A percentile compares a stretch with the other conserved stretches of the same genome.
Conservation (phyloP, 1,140 invertebrate genomes). For the Lordiphosa stackelbergi region DNA sequence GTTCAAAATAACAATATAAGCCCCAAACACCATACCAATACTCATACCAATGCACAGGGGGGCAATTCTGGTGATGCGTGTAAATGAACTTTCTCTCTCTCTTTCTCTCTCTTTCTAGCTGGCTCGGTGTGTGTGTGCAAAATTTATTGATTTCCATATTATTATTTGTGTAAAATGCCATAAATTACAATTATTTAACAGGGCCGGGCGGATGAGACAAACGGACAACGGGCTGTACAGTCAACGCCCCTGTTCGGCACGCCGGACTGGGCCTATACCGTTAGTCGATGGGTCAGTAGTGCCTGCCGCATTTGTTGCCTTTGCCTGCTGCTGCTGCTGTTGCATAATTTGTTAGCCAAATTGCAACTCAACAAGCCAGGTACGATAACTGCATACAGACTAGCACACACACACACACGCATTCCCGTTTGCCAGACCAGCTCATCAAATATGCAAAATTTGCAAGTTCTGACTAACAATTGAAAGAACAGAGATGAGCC, state of each 20-base stretch:
- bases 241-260: constrained; percentile 33
- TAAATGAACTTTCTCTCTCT: constrained; percentile 36
- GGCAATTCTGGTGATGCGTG: neutral
- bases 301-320: constrained; percentile 13
- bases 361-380: constrained; percentile 68
- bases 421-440: constrained; percentile 5
- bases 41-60: neutral
- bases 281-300: constrained; percentile 59
- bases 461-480: constrained; percentile 35
- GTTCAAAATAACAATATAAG: constrained; percentile 53
- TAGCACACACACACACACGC: constrained; percentile 18
- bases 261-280: constrained; percentile 1
- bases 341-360: constrained; percentile 74
- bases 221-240: constrained; percentile 22
- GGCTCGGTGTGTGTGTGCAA: constrained; percentile 20
- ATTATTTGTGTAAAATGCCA: constrained; percentile 74
- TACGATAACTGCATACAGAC: constrained; percentile 26
- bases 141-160: constrained; percentile 75
- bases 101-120: too few species aligned
- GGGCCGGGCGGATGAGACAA: constrained; percentile 28
- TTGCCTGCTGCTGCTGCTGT: constrained; percentile 35
- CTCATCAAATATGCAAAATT: constrained; percentile 72
- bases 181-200: constrained; percentile 75
- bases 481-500: constrained; percentile 37
- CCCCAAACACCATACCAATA: constrained; percentile 2